Conservation (phyloP, 2,888 invertebrate species). For the Erebia aethiops region DNA sequence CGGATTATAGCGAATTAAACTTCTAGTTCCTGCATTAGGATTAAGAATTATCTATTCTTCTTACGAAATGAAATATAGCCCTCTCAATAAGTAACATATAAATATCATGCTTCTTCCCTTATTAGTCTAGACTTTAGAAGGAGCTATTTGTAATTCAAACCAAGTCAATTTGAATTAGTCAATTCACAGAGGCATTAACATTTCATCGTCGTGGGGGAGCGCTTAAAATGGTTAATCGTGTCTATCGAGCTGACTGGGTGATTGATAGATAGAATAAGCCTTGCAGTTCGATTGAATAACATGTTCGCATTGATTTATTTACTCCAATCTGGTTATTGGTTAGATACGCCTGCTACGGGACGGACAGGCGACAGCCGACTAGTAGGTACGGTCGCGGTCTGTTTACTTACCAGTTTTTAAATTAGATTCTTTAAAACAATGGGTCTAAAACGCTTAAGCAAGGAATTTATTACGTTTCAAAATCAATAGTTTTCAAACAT, state of each 20-base stretch:
- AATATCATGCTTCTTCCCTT: neutral
- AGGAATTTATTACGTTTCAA: too few species aligned
- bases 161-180: slow-evolving; percentile 29
- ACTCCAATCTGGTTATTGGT: neutral
- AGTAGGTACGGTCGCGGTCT: too few species aligned
- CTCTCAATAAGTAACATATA: neutral
- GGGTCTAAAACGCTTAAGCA: too few species aligned
- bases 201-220: slow-evolving; percentile 14
- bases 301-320: slow-evolving; percentile 24
- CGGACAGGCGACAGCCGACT: too few species aligned
- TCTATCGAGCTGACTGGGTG: slow-evolving; percentile 23
- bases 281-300: slow-evolving; percentile 23
- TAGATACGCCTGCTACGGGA: too few species aligned
- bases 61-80: too few species aligned
- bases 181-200: slow-evolving; percentile 20
- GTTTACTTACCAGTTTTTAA: too few species aligned
- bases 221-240: slow-evolving; percentile 24
- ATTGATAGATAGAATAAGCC: slow-evolving; percentile 22
- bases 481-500: too few species aligned
- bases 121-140: neutral
- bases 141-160: slow-evolving; percentile 19
- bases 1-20: too few species aligned
- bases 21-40: too few species aligned
- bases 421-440: too few species aligned
- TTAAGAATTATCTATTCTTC: too few species aligned